These are phyloP conservation scores for Palythoa grandiflora DNA, from an alignment of 92 coral and sea anemone genomes.

Conservation along the genomic window DNA sequence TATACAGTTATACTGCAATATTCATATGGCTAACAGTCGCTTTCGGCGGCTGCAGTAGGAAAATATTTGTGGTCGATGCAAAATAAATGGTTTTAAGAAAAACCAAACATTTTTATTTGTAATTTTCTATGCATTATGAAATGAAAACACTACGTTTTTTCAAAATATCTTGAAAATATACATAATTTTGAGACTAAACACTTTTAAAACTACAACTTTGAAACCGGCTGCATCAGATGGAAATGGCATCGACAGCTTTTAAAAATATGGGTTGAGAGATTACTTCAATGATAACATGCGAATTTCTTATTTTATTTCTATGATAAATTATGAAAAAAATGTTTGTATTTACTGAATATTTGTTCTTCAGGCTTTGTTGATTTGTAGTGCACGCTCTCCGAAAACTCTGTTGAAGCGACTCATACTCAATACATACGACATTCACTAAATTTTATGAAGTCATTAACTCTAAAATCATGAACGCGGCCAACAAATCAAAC, in stretches of 20 bases:
- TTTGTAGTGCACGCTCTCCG: too few species aligned
- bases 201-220: neutral
- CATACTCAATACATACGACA: too few species aligned
- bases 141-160: neutral
- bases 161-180: neutral
- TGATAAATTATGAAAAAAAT: neutral
- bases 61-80: too few species aligned
- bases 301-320: neutral
- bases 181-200: neutral
- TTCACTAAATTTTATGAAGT: neutral
- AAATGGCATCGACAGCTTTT: too few species aligned
- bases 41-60: neutral
- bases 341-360: too few species aligned
- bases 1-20: too few species aligned
- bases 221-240: neutral
- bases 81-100: neutral
- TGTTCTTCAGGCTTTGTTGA: too few species aligned
- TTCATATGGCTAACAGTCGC: neutral
- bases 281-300: too few species aligned
- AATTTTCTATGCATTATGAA: neutral
- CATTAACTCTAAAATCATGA: neutral
- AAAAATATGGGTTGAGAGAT: too few species aligned
- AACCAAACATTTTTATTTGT: neutral
- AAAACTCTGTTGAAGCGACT: too few species aligned
- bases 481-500: neutral